phyloP scores from a whole-genome alignment of 2,797 vertebrate genomes.

The Argentina silus region DNA sequence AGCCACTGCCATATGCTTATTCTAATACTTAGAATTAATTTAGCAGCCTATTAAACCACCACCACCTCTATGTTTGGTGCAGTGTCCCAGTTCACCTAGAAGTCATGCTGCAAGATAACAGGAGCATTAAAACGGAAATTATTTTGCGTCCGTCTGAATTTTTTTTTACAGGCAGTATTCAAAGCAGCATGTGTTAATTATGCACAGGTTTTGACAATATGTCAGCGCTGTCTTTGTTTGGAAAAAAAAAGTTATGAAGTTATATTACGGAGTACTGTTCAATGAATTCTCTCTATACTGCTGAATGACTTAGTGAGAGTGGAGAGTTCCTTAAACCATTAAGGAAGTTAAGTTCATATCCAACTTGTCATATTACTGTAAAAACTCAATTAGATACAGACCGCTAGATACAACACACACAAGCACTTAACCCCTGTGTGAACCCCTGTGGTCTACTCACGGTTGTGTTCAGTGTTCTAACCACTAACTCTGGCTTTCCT shows the following conservation, averaged over 20 bases:
- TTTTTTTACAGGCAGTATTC: not conserved
- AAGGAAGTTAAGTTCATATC: no score
- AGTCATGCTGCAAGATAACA: slow-evolving; percentile 63
- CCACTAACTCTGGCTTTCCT: slow-evolving; percentile 58
- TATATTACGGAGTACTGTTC: no score
- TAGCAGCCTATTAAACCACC: slow-evolving; percentile 51
- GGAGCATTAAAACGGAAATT: slow-evolving; percentile 45
- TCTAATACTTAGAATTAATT: slow-evolving; percentile 66
- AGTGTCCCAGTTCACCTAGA: slow-evolving; percentile 66
- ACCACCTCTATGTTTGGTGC: slow-evolving; percentile 62
- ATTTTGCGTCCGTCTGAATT: slow-evolving; percentile 12
- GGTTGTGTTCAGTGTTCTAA: slow-evolving; percentile 43
- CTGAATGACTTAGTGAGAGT: no score
- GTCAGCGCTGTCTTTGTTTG: not conserved
- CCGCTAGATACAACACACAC: slow-evolving; percentile 19
- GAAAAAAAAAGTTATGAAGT: no score
- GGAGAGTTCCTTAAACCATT: not conserved
- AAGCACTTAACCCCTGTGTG: slow-evolving; percentile 38
- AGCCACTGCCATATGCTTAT: slow-evolving; percentile 66
- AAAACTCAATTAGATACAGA: no score
- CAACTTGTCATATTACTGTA: no score
- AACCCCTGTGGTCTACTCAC: slow-evolving; percentile 19
- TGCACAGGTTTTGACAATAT: slow-evolving; percentile 25
- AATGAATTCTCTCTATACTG: no score
- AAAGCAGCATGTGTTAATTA: not conserved